Conservation (phyloP, 2,888 invertebrate species). For the Fissipunctia ypsillon region DNA sequence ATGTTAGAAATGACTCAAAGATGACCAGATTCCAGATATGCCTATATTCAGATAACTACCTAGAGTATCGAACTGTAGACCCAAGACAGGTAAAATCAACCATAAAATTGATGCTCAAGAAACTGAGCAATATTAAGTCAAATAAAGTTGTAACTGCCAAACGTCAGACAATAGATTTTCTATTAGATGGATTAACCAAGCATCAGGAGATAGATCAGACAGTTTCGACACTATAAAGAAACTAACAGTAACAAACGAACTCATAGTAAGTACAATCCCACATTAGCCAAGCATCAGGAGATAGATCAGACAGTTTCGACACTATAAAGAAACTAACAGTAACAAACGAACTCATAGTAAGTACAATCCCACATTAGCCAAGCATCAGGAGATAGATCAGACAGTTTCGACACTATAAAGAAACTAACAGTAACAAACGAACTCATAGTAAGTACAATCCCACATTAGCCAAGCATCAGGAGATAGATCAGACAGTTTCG, state of each 20-base stretch:
- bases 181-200: too few species aligned
- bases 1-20: too few species aligned
- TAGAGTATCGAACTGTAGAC: too few species aligned
- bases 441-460: conserved; percentile 33
- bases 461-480: too few species aligned
- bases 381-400: background rate
- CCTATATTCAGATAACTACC: too few species aligned
- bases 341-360: conserved; percentile 32
- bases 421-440: background rate
- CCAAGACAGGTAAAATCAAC: too few species aligned
- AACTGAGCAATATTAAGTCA: background rate
- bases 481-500: background rate
- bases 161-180: background rate
- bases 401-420: background rate
- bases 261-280: conserved; percentile 22
- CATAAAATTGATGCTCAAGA: too few species aligned
- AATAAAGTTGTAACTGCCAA: background rate
- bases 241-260: background rate
- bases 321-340: background rate
- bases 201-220: background rate
- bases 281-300: too few species aligned
- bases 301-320: background rate
- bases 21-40: too few species aligned
- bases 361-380: background rate
- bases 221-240: background rate